Conservation (phyloP, 2,113 vertebrate genomes). For the Cynopterus brachyotis region DNA sequence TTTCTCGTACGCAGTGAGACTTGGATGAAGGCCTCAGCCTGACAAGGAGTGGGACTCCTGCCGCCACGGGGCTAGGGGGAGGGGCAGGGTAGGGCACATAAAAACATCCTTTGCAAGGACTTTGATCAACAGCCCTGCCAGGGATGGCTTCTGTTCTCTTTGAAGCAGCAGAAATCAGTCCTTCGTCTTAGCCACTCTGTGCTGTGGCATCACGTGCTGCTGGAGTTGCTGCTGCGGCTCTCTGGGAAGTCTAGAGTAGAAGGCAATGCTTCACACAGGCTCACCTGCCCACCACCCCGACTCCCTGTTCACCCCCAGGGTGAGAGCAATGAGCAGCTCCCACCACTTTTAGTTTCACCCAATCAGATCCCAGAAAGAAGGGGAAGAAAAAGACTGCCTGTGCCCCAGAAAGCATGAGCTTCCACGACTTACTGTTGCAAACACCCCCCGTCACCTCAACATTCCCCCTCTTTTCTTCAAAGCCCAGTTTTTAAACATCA, state of each 20-base stretch:
- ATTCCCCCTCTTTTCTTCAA: slow-evolving; percentile 38
- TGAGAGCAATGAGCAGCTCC: background rate
- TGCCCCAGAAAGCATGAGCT: background rate
- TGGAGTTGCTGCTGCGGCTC: background rate
- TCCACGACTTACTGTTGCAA: background rate
- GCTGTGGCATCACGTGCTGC: background rate
- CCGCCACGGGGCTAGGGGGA: background rate
- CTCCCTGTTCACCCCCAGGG: background rate
- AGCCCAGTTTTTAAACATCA: slow-evolving; percentile 37
- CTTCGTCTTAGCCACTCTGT: slow-evolving; percentile 32
- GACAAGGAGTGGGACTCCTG: background rate
- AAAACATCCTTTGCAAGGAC: slow-evolving; percentile 33
- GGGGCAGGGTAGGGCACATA: background rate
- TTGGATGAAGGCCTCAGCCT: background rate
- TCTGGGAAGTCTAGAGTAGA: background rate
- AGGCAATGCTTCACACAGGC: too few relatives aligned
- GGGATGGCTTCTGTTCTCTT: slow-evolving; percentile 25
- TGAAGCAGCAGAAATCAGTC: slow-evolving; percentile 68
- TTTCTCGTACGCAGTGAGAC: background rate
- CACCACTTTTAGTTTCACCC: background rate
- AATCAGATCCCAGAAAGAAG: background rate
- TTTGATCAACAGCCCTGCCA: slow-evolving; percentile 59
- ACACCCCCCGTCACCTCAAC: background rate
- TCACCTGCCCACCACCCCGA: rapidly evolving
- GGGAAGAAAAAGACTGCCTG: background rate